Evolutionary conservation across 2,113 vertebrate species (phyloP).

Genomic region (Callipepla californica): DNA sequence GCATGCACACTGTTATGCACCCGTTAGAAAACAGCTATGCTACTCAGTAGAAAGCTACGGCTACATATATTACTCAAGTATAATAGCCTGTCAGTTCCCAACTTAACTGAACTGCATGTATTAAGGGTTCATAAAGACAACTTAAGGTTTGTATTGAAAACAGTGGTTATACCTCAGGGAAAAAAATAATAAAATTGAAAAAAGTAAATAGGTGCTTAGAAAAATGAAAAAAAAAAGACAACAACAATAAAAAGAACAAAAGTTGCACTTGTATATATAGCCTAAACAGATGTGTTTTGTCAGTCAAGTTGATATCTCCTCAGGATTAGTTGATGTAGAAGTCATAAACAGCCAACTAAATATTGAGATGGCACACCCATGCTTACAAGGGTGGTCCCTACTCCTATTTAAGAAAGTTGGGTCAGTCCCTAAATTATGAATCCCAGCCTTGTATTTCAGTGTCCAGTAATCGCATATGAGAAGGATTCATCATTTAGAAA

Average conservation of each 20-base stretch:
- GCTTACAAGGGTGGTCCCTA: not conserved
- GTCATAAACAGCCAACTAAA: not conserved
- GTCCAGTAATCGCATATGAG: not conserved
- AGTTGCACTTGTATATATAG: rapidly evolving
- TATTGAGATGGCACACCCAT: not conserved
- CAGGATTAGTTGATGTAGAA: not conserved
- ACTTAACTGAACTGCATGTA: not conserved
- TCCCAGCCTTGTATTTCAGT: not conserved
- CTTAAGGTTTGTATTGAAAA: not conserved
- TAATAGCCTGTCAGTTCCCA: not conserved
- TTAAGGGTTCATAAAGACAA: not conserved
- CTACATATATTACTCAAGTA: not conserved
- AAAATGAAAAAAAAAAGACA: not conserved
- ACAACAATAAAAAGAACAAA: not conserved
- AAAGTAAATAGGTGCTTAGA: not conserved
- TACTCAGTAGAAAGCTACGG: not conserved
- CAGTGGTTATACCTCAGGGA: not conserved
- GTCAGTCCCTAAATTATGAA: not conserved
- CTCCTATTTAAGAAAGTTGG: not conserved
- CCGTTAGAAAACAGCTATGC: not conserved
- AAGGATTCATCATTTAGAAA: not conserved
- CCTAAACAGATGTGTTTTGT: not conserved
- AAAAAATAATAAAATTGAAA: not conserved
- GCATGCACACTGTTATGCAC: not conserved
- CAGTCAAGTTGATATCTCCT: not conserved